Evolutionary conservation across 2,113 vertebrate species (phyloP).

Genomic region (Meles meles): DNA sequence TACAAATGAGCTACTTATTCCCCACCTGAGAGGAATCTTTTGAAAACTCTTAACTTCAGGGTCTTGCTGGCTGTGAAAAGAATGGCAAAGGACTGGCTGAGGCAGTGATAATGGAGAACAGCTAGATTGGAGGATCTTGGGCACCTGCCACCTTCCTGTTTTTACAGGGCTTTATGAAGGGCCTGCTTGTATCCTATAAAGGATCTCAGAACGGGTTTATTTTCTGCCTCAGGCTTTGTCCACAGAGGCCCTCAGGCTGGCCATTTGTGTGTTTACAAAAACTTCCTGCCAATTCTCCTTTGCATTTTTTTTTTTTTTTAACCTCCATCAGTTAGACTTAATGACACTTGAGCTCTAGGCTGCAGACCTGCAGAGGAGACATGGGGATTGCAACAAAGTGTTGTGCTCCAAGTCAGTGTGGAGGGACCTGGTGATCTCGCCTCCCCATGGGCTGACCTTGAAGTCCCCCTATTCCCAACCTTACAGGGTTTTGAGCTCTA

Average conservation of each 20-base stretch:
- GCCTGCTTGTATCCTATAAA: neutral
- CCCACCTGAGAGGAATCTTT: neutral
- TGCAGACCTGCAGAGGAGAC: neutral
- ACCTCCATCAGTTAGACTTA: neutral
- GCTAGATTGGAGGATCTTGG: neutral
- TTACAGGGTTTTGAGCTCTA: neutral
- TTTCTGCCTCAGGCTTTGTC: neutral
- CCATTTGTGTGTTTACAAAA: neutral
- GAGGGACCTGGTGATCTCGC: neutral
- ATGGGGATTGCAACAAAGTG: rapidly evolving
- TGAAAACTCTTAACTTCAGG: neutral
- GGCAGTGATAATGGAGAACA: neutral
- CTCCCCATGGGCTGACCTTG: neutral
- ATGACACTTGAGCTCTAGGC: neutral
- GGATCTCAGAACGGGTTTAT: neutral
- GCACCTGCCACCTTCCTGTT: neutral
- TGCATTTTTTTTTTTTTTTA: neutral
- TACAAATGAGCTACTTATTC: neutral
- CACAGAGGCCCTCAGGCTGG: neutral
- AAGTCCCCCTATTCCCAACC: too few species aligned
- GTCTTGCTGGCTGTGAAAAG: neutral
- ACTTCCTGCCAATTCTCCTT: neutral
- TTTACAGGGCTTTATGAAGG: neutral
- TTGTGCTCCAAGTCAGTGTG: rapidly evolving
- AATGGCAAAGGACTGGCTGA: neutral